Conservation (phyloP, 64 coral and sea anemone genomes). For the Astreopora myriophthalma region DNA sequence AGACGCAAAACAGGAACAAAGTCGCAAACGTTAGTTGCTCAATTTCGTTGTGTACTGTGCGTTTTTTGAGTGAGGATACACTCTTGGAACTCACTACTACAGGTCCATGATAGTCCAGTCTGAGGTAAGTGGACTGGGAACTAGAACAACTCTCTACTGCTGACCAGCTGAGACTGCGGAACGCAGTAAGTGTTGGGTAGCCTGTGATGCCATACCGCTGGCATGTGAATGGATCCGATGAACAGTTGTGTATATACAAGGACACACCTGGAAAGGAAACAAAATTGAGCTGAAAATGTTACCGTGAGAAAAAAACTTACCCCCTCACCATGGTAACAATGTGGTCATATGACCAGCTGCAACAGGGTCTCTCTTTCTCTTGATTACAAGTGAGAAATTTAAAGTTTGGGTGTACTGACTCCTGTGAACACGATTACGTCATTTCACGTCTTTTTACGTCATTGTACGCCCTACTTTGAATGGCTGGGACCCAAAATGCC, state of each 20-base stretch:
- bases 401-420: too few species aligned
- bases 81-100: constrained; percentile 61
- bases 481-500: too few species aligned
- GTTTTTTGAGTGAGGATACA: neutral
- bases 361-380: too few species aligned
- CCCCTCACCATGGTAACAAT: neutral
- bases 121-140: constrained; percentile 72
- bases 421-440: too few species aligned
- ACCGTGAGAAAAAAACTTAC: neutral
- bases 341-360: too few species aligned
- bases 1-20: too few species aligned
- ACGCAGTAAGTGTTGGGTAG: constrained; percentile 89
- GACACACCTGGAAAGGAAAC: constrained; percentile 52
- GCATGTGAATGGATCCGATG: constrained; percentile 70
- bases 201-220: constrained; percentile 80
- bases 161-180: constrained; percentile 94
- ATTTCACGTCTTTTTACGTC: too few species aligned
- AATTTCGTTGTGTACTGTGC: neutral
- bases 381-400: too few species aligned
- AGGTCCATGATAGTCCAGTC: constrained; percentile 88
- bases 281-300: neutral
- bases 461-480: too few species aligned
- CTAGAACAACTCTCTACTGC: constrained; percentile 56
- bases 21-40: too few species aligned
- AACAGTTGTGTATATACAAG: constrained; percentile 92